Base-by-base conservation (phyloP, 2,888 invertebrate species). In the Anorthoa munda region DNA sequence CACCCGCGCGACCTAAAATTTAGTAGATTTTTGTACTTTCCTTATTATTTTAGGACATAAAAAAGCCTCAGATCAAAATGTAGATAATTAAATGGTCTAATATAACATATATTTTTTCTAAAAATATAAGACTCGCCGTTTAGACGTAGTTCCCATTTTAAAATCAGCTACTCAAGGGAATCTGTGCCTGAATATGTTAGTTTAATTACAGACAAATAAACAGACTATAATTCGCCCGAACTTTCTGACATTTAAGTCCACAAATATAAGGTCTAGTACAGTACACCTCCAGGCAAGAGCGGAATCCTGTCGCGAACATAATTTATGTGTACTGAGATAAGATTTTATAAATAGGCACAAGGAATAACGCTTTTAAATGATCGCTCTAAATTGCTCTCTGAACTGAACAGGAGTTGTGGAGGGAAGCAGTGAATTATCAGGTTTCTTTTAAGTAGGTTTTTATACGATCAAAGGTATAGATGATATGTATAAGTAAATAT, bases 321-420 rank as follows among this genome's bases (percentile, higher is more conserved):
- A 93, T 92, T 92, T 90, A 93, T 91, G 89, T 86, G 82, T 87
- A 85, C 81, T 84, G 74, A 92, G 92, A 93, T 92, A 92, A 92
- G 88, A 79, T 81, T 88, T 91, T 87, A 91, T 92, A 92, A 92
- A 92, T 91, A 92, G 90, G 91, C 87, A 85, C 83, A 87, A 88
- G 89, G 86, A 91, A 90, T 91, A 92, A 89, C 88, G 89, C 89
- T 92, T 90, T 90, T 89, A 91, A 92, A 92, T 92, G 90, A 92
- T 92, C 89, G 87, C 90, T 89, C 87, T 87, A 88, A 90, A 90
- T 91, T 92, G 87, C 87, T 88, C 81, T 84, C 87, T 85, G 86
- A 83, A 85, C 77, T 59, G 86, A 85, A 89, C 68, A 86, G 46
- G 11, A 73, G 71, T 70, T 56, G 51, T 15, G 21, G 82, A 51